phyloP scores from a whole-genome alignment of 1,140 invertebrate genomes.

The Ctenoplectra terminalis region DNA sequence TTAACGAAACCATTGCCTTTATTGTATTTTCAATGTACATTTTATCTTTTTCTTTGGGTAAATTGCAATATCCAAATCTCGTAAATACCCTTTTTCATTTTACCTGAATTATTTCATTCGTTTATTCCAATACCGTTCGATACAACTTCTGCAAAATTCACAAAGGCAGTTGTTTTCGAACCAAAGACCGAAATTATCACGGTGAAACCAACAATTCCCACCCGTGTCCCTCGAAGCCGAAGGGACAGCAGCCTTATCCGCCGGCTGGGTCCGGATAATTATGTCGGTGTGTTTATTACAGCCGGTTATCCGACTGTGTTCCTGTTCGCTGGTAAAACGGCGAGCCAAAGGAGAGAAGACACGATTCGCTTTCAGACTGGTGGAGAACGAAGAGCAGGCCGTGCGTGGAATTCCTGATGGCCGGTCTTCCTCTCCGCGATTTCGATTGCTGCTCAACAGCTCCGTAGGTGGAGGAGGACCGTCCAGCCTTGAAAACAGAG shows the following conservation, averaged over 20 bases:
- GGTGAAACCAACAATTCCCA: background rate
- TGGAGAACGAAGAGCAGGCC: conserved; percentile 56
- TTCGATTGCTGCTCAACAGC: conserved; percentile 46
- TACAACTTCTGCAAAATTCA: background rate
- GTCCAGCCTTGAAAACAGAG: background rate
- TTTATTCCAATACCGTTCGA: background rate
- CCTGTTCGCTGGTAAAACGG: conserved; percentile 49
- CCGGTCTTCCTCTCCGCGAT: conserved; percentile 61
- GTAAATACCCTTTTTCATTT: too few relatives aligned
- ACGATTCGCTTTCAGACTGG: conserved; percentile 7
- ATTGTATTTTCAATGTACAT: too few relatives aligned
- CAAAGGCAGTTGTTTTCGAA: too few relatives aligned
- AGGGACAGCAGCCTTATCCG: conserved; percentile 41
- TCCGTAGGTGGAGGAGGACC: conserved; percentile 38
- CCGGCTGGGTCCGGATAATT: conserved; percentile 76
- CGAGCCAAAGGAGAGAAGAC: conserved; percentile 2
- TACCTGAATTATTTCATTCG: background rate
- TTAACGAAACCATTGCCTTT: background rate
- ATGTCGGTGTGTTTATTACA: conserved; percentile 79
- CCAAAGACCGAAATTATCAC: background rate
- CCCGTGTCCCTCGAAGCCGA: background rate
- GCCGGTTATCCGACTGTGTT: conserved; percentile 71
- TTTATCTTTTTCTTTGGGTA: too few relatives aligned
- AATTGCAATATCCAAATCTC: too few relatives aligned
- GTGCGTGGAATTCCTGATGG: conserved; percentile 71